phyloP scores from a whole-genome alignment of 2,113 vertebrate species.

The Callipepla californica region DNA sequence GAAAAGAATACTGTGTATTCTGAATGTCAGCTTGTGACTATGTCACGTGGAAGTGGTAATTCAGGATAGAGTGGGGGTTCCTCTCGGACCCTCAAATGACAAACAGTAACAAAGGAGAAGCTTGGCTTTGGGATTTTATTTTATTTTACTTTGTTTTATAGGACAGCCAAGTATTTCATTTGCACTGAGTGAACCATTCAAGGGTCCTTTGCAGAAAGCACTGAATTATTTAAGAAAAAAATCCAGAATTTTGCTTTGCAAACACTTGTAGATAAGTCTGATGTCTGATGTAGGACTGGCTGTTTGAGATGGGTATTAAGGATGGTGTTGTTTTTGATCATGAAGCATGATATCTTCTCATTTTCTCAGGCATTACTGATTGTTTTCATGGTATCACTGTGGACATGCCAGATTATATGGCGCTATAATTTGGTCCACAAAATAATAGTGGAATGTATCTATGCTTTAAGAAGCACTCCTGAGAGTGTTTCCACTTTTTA shows the following conservation, averaged over 20 bases:
- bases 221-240: not conserved
- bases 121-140: not conserved
- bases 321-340: not conserved
- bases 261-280: not conserved
- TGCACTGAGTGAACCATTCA: not conserved
- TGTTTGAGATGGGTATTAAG: not conserved
- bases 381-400: not conserved
- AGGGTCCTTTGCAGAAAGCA: not conserved
- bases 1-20: not conserved
- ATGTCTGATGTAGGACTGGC: not conserved
- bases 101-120: not conserved
- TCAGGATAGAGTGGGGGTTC: not conserved
- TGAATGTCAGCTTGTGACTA: conserved; percentile 15
- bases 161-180: not conserved
- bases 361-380: not conserved
- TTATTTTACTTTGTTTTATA: not conserved
- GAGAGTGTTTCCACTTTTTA: not conserved
- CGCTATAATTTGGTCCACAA: not conserved
- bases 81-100: not conserved
- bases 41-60: not conserved
- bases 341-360: not conserved
- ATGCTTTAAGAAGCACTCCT: not conserved
- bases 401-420: not conserved
- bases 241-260: not conserved
- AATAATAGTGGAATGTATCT: not conserved